These are phyloP conservation scores for Chelonus formosanus DNA, from an alignment of 2,888 invertebrate genomes.

Conservation along the genomic window DNA sequence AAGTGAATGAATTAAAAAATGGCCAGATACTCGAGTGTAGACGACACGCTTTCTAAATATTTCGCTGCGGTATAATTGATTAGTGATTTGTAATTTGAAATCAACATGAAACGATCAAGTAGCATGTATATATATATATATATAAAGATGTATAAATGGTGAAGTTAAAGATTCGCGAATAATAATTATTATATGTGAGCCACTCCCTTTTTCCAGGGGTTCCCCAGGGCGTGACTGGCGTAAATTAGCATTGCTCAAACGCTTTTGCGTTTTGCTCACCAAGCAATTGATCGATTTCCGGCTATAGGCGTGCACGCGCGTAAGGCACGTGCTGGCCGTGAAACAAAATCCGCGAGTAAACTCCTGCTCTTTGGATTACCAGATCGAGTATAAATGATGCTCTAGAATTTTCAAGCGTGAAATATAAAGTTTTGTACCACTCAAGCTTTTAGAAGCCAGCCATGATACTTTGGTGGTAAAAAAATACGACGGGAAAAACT, in stretches of 20 bases:
- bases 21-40: not conserved
- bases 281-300: constrained; percentile 47
- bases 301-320: constrained; percentile 36
- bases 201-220: constrained; percentile 46
- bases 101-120: constrained; percentile 23
- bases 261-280: constrained; percentile 23
- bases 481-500: not conserved
- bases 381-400: not conserved
- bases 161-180: constrained; percentile 14
- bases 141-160: not conserved
- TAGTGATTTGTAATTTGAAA: constrained; percentile 27
- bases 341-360: constrained; percentile 25
- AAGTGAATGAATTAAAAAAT: not conserved
- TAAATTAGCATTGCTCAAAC: constrained; percentile 41
- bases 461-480: not conserved
- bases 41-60: constrained; percentile 28
- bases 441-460: constrained; percentile 8
- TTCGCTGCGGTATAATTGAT: constrained; percentile 27
- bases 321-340: constrained; percentile 45
- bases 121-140: constrained; percentile 3
- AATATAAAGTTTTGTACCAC: constrained; percentile 18
- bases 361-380: not conserved
- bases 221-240: constrained; percentile 44
- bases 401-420: not conserved
- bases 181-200: constrained; percentile 34